A percentile compares a stretch with the other conserved stretches of the same genome.
Conservation (phyloP, 2,113 vertebrate species). For the Cettia cetti region DNA sequence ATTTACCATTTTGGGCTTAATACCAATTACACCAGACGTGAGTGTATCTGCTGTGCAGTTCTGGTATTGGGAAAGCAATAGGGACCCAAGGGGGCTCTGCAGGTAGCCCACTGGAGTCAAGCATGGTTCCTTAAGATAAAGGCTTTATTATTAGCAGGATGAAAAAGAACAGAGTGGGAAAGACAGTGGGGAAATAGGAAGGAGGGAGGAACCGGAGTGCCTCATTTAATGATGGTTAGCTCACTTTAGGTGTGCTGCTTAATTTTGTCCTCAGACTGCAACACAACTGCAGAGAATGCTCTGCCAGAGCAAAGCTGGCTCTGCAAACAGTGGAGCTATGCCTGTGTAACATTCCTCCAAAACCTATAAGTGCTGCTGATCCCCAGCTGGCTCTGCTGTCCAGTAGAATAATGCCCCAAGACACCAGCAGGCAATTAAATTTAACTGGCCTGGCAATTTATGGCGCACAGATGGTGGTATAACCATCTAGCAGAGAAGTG, state of each 20-base stretch:
- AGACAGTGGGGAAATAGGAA: not conserved
- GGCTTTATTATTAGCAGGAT: not conserved
- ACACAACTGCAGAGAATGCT: not conserved
- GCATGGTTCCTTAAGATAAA: not conserved
- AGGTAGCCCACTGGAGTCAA: not conserved
- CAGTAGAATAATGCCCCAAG: not conserved
- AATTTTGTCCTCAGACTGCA: not conserved
- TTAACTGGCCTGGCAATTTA: not conserved
- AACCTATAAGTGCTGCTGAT: not conserved
- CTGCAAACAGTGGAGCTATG: not conserved
- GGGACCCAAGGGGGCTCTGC: not conserved
- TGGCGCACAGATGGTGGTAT: not conserved
- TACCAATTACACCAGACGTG: fast-evolving
- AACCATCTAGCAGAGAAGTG: not conserved
- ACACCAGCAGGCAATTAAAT: not conserved
- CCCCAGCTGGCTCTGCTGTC: not conserved
- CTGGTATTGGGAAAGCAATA: not conserved
- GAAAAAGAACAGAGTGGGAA: not conserved
- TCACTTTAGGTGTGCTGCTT: not conserved
- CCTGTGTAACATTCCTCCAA: not conserved
- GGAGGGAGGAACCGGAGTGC: not conserved
- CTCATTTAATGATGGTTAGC: not conserved
- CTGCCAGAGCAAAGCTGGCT: not conserved
- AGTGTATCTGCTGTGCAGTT: not conserved
- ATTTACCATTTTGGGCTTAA: not conserved